Base-by-base conservation (phyloP, 2,113 vertebrate genomes). In the Columba livia region DNA sequence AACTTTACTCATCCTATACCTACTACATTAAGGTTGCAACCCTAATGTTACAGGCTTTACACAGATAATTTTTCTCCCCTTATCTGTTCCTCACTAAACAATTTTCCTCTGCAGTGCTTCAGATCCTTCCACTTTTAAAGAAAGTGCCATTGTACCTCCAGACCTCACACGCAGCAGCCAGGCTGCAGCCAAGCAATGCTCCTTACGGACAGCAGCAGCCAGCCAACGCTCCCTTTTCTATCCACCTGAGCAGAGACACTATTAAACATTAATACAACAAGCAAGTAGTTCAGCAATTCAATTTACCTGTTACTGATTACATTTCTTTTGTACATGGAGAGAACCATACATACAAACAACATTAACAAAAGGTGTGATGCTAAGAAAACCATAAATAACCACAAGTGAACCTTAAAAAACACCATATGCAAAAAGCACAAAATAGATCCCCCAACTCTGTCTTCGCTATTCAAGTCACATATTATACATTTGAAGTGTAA, bases 161-260 rank as follows among this genome's bases (percentile, higher is more conserved):
- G 94, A 93, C 92, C 92, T 97, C 90, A 96, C 64, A 95, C 91
- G 85, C 82, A 95, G 85, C 92, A 94, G 92, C 62, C 87, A 96
- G 95, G 94, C 92, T 95, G 94, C 94, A 94, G 88, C 92, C 79
- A 94, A 95, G 74, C 95, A 93, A 90, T 86, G 91, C 83, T 96
- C 94, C 83, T 94, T 92, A 95, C 2, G 65, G 93, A 93, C 85
- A 92, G 85, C 94, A 90, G 96, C 89, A 95, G 94, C 90, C 93
- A 96, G 79, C 86, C 86, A 93, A 85, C 32, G 83, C 67, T 96
- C 96, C 90, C 93, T 95, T 97, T 93, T 91, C 95, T 94, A 96
- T 65, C 82, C 94, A 96, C 92, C 92, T 96, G 90, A 95, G 90
- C 90, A 97, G 82, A 97, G 62, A 94, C 79, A 94, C 93, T 95